Percentiles rank a stretch among this genome's conserved stretches.
phyloP scores from a whole-genome alignment of 2,797 vertebrate genomes.

The Hephaestus fuliginosus region DNA sequence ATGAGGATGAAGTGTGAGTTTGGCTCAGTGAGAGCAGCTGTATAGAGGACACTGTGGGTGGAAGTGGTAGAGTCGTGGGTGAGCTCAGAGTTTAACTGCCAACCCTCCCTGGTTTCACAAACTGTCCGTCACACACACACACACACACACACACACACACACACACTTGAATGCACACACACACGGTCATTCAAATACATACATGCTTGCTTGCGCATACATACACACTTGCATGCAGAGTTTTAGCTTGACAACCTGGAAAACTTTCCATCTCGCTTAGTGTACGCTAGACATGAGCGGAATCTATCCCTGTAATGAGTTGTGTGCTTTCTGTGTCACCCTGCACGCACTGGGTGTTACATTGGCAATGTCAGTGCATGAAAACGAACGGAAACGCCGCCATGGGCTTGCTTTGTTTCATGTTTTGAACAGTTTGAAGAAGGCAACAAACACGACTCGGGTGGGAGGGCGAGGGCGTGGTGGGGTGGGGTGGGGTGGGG shows the following conservation, averaged over 20 bases:
- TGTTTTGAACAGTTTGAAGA: slow-evolving; percentile 33
- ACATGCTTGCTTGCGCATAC: slow-evolving; percentile 25
- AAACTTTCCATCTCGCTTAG: slow-evolving; percentile 65
- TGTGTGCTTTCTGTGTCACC: slow-evolving; percentile 49
- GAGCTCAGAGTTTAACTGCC: slow-evolving; percentile 86
- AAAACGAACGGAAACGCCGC: slow-evolving; percentile 23
- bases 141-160: slow-evolving; percentile 30
- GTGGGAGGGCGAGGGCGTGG: slow-evolving; percentile 39
- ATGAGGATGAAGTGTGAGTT: slow-evolving; percentile 86
- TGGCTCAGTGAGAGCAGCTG: slow-evolving; percentile 90
- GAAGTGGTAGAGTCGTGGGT: slow-evolving; percentile 89
- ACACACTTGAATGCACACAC: slow-evolving; percentile 12
- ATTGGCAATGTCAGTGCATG: slow-evolving; percentile 16
- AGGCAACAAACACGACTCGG: slow-evolving; percentile 23
- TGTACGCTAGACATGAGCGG: slow-evolving; percentile 58
- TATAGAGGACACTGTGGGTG: slow-evolving; percentile 90
- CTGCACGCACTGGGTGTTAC: slow-evolving; percentile 43
- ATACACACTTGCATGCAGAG: slow-evolving; percentile 39
- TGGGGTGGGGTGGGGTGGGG: slow-evolving; percentile 47
- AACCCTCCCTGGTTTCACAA: slow-evolving; percentile 84
- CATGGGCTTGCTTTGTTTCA: slow-evolving; percentile 37
- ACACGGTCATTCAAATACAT: slow-evolving; percentile 28
- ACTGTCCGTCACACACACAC: slow-evolving; percentile 79
- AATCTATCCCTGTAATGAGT: slow-evolving; percentile 60
- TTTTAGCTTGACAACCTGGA: slow-evolving; percentile 64